These are phyloP conservation scores for Polyergus mexicanus DNA, from an alignment of 1,140 invertebrate genomes.

Conservation along the genomic window DNA sequence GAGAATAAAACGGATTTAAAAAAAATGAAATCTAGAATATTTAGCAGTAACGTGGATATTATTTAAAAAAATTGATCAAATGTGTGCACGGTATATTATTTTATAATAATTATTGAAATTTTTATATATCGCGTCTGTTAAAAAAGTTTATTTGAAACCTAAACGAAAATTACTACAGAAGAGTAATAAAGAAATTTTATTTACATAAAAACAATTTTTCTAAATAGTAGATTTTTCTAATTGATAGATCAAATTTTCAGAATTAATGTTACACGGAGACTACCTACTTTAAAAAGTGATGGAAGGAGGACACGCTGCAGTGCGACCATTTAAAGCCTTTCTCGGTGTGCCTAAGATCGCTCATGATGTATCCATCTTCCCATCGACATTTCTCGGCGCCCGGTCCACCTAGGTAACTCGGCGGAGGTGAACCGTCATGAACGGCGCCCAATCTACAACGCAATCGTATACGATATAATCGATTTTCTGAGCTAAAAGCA, in stretches of 20 bases:
- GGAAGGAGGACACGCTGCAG: slow-evolving; percentile 97
- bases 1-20: neutral
- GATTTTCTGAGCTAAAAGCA: neutral
- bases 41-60: neutral
- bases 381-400: slow-evolving; percentile 98
- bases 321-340: slow-evolving; percentile 98
- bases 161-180: neutral
- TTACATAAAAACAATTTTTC: neutral
- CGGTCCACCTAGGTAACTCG: slow-evolving; percentile 96
- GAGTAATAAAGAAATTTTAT: neutral
- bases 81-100: neutral
- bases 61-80: neutral
- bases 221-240: neutral
- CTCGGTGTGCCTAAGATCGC: slow-evolving; percentile 96
- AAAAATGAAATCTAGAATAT: too few relatives aligned
- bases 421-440: slow-evolving; percentile 97
- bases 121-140: neutral
- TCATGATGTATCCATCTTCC: slow-evolving; percentile 99
- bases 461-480: neutral
- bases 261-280: neutral
- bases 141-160: neutral
- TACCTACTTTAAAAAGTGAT: slow-evolving; percentile 97
- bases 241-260: neutral
- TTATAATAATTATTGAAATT: neutral
- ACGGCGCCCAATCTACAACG: slow-evolving; percentile 94